Evolutionary conservation across 2,888 invertebrate genomes (phyloP).

Genomic region (Harpalus rufipes): DNA sequence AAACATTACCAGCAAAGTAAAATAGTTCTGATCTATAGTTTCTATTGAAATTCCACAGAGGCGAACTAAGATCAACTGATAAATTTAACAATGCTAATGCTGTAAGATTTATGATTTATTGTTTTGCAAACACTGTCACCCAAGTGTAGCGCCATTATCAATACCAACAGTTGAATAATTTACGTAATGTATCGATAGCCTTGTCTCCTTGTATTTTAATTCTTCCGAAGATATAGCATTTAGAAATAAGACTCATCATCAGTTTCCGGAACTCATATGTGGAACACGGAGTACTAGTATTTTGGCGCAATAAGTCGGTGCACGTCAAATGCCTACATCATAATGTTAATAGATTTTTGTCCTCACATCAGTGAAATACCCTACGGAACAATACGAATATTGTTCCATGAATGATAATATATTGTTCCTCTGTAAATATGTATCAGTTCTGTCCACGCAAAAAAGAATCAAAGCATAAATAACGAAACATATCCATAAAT

Average conservation of each 20-base stretch:
- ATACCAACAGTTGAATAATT: not conserved
- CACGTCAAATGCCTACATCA: too few species aligned
- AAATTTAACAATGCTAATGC: constrained; percentile 24
- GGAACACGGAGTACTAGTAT: too few species aligned
- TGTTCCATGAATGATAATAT: constrained; percentile 39
- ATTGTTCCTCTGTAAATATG: constrained; percentile 40
- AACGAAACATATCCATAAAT: constrained; percentile 54
- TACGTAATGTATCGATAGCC: not conserved
- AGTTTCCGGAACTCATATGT: too few species aligned
- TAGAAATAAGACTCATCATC: too few species aligned
- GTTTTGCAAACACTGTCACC: not conserved
- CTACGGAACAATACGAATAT: not conserved
- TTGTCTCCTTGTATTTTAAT: not conserved
- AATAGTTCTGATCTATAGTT: constrained; percentile 23
- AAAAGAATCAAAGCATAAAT: constrained; percentile 46
- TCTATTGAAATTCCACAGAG: constrained; percentile 14
- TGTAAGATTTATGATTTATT: constrained; percentile 35
- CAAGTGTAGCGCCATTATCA: not conserved
- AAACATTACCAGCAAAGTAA: constrained; percentile 21
- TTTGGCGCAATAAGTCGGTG: too few species aligned
- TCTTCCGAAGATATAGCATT: not conserved
- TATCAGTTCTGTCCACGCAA: constrained; percentile 38
- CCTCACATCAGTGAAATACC: not conserved
- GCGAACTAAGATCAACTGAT: constrained; percentile 13
- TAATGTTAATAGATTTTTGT: not conserved